Conservation (phyloP, 2,797 vertebrate genomes). For the Erethizon dorsatum region DNA sequence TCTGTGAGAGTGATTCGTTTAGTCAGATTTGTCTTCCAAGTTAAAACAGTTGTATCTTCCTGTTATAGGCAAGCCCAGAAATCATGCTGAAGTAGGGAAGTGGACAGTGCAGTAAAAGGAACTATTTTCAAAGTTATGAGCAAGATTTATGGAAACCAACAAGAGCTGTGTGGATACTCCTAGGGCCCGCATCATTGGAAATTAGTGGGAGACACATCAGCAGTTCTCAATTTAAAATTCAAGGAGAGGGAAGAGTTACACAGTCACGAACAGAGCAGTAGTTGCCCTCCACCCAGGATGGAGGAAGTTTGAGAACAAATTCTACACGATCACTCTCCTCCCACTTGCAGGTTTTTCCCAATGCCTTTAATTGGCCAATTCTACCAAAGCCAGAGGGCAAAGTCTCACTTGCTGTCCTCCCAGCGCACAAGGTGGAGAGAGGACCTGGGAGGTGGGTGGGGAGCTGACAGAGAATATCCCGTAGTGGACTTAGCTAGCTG, state of each 20-base stretch:
- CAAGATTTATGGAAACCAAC: neutral
- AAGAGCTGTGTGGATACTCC: too few relatives aligned
- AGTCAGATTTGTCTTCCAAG: neutral
- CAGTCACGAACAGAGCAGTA: neutral
- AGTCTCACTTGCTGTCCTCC: neutral
- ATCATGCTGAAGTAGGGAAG: neutral
- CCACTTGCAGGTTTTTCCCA: neutral
- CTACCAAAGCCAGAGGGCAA: neutral
- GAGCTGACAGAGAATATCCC: neutral
- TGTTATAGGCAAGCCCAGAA: neutral
- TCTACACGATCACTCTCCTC: neutral
- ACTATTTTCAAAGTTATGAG: neutral
- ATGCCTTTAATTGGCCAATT: neutral
- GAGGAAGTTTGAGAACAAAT: neutral
- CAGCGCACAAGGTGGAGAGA: rapidly evolving
- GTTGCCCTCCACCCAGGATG: neutral
- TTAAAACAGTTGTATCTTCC: neutral
- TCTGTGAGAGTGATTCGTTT: neutral
- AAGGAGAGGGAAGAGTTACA: neutral
- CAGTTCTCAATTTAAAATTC: neutral
- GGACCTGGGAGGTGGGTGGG: too few relatives aligned
- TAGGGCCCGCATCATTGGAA: neutral
- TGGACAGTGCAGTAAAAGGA: neutral
- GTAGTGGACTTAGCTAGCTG: neutral
- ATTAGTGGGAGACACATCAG: neutral